These are phyloP conservation scores for Coilia nasus DNA, from an alignment of 2,797 vertebrate genomes.

Conservation along the genomic window DNA sequence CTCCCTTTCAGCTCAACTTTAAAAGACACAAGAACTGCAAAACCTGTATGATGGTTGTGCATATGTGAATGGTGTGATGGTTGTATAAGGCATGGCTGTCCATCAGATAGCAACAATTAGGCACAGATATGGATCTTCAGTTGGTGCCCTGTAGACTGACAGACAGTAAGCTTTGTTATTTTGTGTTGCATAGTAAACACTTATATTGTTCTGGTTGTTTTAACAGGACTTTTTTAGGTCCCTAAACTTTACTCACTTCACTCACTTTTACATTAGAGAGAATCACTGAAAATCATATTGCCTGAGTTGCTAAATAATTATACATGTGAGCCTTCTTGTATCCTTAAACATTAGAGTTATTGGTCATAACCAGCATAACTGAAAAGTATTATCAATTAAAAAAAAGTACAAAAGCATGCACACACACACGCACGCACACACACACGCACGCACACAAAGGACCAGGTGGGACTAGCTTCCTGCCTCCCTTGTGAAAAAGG, in stretches of 20 bases:
- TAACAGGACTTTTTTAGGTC: background rate
- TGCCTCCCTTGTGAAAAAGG: constrained; percentile 50
- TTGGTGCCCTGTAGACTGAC: background rate
- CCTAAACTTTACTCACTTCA: background rate
- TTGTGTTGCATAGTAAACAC: background rate
- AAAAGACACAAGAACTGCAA: background rate
- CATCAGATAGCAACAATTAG: background rate
- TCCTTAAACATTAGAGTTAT: background rate
- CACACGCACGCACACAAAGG: background rate
- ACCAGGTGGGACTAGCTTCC: background rate
- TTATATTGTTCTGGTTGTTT: background rate
- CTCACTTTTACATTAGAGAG: background rate
- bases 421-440: background rate
- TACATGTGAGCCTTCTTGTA: background rate
- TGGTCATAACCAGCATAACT: background rate
- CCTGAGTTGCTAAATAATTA: background rate
- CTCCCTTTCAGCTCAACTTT: background rate
- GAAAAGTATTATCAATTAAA: background rate
- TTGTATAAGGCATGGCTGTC: background rate
- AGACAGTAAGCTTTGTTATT: background rate
- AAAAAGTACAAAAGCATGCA: constrained; percentile 13
- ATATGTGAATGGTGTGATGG: background rate
- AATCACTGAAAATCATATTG: background rate
- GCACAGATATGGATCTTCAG: background rate
- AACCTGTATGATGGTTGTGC: background rate